Evolutionary conservation across 2,888 invertebrate genomes (phyloP).

Genomic region (Sympetrum striolatum): DNA sequence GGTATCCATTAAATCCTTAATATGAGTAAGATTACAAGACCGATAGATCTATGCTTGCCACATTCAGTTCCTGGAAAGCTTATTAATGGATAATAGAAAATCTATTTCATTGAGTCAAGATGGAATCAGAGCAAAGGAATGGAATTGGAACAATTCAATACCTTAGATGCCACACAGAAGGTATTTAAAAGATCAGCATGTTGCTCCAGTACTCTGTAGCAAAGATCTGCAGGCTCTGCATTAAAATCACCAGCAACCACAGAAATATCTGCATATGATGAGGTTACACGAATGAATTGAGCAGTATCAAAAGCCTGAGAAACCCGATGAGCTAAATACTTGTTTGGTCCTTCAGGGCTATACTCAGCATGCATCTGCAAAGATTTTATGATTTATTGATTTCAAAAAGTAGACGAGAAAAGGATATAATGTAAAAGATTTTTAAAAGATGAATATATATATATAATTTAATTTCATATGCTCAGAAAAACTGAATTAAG

Average conservation of each 20-base stretch:
- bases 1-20: no score
- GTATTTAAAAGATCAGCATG: conserved; percentile 59
- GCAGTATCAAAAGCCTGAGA: conserved; percentile 94
- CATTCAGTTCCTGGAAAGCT: not conserved
- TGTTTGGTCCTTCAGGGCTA: conserved; percentile 77
- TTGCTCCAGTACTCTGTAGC: conserved; percentile 71
- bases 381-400: conserved; percentile 31
- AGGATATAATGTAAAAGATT: no score
- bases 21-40: not conserved
- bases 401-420: not conserved
- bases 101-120: not conserved
- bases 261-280: conserved; percentile 77
- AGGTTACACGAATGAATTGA: conserved; percentile 89
- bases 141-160: no score
- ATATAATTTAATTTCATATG: no score
- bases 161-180: conserved; percentile 46
- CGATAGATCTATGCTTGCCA: not conserved
- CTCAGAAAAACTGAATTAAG: no score
- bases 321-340: conserved; percentile 88
- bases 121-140: not conserved
- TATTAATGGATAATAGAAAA: not conserved
- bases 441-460: no score
- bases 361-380: conserved; percentile 94
- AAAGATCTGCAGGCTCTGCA: conserved; percentile 84
- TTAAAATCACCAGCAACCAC: conserved; percentile 96